Evolutionary conservation across 2,113 vertebrate genomes (phyloP), one percentile per base, ranked within the genome.

Genomic region (Gobiocypris rarus): DNA sequence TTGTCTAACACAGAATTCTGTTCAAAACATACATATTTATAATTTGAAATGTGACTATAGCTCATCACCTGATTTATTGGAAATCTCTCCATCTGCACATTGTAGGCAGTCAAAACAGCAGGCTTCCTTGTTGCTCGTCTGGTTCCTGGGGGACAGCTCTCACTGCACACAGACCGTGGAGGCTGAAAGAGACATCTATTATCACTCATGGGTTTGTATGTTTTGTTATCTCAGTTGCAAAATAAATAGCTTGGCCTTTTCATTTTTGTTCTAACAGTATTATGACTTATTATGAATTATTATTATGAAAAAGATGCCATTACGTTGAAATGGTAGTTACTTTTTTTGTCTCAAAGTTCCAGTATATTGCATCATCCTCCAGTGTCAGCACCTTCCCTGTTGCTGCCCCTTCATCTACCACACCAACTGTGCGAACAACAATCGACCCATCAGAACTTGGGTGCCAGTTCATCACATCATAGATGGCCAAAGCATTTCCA

Each of bases 61-160:
- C 14, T 9, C 5, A 6, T 67, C 45, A 95, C 94, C 93, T 86
- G 93, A 91, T 14, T 17, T 1, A 71, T 89, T 87, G 75, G 91
- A 95, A 76, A 95, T 89, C 5, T 93, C 89, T 74, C 95, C 95
- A 52, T 95, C 94, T 79, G 94, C 93, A 87, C 95, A 95, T 1
- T 78, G 91, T 24, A 96, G 89, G 67, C 94, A 95, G 69, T 96
- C 92, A 81, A 95, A 96, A 88, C 94, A 95, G 78, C 94, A 95
- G 24, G 81, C 3, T 95, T 94, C 26, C 81, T 90, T 83, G 89
- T 92, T 41, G 93, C 93, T 81, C 92, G 92, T 54, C 89, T 82
- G 10, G 92, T 94, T 11, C 94, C 94, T 22, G 93, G 90, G 54
- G 80, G 89, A 73, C 95, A 95, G 41, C 90, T 89, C 28, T 95